Percentiles rank a stretch among this genome's conserved stretches.
Conservation (phyloP, 2,888 invertebrate species). For the Carcina quercana region DNA sequence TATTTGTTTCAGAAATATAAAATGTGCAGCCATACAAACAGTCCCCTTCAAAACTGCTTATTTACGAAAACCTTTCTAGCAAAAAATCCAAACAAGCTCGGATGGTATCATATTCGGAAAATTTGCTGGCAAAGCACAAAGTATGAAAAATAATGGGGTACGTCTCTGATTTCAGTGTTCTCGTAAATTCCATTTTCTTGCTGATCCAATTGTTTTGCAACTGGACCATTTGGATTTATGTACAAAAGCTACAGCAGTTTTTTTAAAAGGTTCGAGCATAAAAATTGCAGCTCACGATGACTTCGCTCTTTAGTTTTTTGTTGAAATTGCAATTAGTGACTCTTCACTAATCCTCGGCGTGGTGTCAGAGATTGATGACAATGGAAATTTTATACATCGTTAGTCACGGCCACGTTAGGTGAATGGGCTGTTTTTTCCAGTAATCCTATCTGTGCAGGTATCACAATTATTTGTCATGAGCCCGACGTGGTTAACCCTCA, state of each 20-base stretch:
- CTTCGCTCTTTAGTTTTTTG: slow-evolving; percentile 68
- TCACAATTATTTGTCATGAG: slow-evolving; percentile 44
- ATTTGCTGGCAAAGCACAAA: too few species aligned
- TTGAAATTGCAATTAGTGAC: slow-evolving; percentile 73
- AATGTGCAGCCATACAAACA: too few species aligned
- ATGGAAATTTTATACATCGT: slow-evolving; percentile 75
- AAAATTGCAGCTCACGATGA: slow-evolving; percentile 65
- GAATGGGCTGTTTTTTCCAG: slow-evolving; percentile 63
- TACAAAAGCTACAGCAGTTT: slow-evolving; percentile 29
- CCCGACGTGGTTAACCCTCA: slow-evolving; percentile 35
- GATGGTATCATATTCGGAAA: too few species aligned
- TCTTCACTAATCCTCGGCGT: slow-evolving; percentile 68
- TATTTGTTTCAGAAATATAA: too few species aligned
- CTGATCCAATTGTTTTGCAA: slow-evolving; percentile 9
- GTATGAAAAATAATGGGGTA: too few species aligned
- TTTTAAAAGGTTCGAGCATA: slow-evolving; percentile 52
- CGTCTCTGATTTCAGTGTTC: too few species aligned
- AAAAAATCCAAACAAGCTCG: too few species aligned
- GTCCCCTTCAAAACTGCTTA: too few species aligned
- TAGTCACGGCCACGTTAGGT: slow-evolving; percentile 68
- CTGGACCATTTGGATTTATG: slow-evolving; percentile 13
- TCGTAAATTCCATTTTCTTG: slow-evolving; percentile 11
- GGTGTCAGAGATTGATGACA: slow-evolving; percentile 74
- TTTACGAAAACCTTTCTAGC: too few species aligned
- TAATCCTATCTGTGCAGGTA: slow-evolving; percentile 55